Conservation (phyloP, 1,140 invertebrate genomes). For the Goniozus legneri region DNA sequence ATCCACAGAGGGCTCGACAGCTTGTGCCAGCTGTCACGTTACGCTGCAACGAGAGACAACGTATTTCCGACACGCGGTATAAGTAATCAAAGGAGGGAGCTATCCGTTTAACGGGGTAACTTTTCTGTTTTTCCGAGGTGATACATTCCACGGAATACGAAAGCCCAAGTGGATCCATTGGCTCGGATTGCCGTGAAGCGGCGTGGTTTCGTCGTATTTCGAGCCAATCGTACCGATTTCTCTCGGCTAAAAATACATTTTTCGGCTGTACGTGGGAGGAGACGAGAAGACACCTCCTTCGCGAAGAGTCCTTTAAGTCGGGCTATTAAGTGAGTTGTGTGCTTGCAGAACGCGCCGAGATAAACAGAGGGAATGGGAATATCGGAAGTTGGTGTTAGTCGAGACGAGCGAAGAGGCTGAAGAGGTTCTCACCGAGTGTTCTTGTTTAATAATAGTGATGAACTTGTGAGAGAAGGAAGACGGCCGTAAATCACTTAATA, state of each 20-base stretch:
- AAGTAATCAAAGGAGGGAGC: constrained; percentile 19
- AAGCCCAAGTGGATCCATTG: constrained; percentile 22
- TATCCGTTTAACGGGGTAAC: constrained; percentile 14
- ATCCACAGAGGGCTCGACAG: too few relatives aligned
- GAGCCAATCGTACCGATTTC: constrained; percentile 26
- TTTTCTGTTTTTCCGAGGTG: constrained; percentile 13
- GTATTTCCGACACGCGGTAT: constrained; percentile 1
- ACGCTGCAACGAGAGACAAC: too few relatives aligned
- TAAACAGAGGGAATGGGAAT: too few relatives aligned
- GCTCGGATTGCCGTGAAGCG: constrained; percentile 19
- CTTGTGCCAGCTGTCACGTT: too few relatives aligned
- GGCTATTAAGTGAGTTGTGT: not conserved
- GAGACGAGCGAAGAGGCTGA: too few relatives aligned
- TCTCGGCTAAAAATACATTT: constrained; percentile 36
- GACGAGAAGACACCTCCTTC: constrained; percentile 28
- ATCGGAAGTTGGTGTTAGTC: too few relatives aligned
- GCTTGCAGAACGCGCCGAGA: too few relatives aligned
- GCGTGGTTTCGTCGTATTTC: constrained; percentile 27
- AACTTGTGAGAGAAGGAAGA: not conserved
- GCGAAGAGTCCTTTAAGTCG: not conserved
- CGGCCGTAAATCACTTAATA: not conserved
- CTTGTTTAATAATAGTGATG: not conserved
- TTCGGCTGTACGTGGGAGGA: constrained; percentile 37
- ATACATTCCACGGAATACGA: constrained; percentile 16
- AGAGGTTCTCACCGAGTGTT: not conserved